Evolutionary conservation across 2,888 invertebrate genomes (phyloP), one percentile per base, ranked within the genome.

Genomic region (Agonopterix alstromeriana): DNA sequence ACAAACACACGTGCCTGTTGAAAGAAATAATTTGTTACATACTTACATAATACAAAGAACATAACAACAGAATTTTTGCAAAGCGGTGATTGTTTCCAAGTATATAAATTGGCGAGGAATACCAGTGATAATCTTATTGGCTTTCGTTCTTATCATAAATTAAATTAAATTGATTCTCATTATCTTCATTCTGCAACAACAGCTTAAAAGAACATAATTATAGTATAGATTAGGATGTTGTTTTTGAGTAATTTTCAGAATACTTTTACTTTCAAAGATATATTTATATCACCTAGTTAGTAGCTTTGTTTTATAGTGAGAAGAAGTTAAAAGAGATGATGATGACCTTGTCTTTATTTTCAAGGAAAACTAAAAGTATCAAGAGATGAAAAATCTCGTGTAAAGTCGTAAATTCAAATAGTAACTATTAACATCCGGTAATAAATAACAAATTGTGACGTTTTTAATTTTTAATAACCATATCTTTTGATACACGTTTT

Each of bases 381-480:
- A 38, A 38, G 2, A n/a, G n/a, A 38, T 38, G 10, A 38, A 38
- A 38, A 38, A n/a, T 38, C n/a, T 38, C n/a, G 9, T 38, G 7
- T n/a, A 45, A 11, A 17, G 45, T 48, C 53, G 52, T 53, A 54
- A 53, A 51, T 58, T 52, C 48, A 48, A 42, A 27, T 41, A 50
- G 38, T 47, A 49, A 54, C 57, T 58, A 59, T 56, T 66, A 69
- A 70, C 66, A 67, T 73, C 70, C 70, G 70, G 65, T 56, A 52
- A 58, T 56, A 56, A 55, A 61, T 61, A 48, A 54, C 27, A 50
- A 47, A 53, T 54, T 27, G 49, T 35, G 53, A 56, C 49, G 55
- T 56, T 50, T 53, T 50, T 52, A 48, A 49, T 41, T n/a, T 40
- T 43, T 11, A 43, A 48, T 10, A 10, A 17, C 9, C 5, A 47